Evolutionary conservation across 1,140 invertebrate species (phyloP), one percentile per base, ranked within the genome.

Genomic region (Anoplophora glabripennis): DNA sequence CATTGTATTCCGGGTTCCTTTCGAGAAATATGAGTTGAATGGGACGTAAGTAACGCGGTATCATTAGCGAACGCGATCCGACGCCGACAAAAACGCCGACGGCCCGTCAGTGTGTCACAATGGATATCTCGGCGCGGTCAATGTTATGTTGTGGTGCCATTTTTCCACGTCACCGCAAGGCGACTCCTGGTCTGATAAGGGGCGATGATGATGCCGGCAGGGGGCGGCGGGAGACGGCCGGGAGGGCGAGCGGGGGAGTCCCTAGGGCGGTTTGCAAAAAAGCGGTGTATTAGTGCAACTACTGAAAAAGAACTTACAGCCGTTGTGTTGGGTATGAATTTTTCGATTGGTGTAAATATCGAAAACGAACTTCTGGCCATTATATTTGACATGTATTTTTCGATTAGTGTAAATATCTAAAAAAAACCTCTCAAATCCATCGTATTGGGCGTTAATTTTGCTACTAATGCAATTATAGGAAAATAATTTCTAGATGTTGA

Each of bases 101-200:
- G 59, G 53, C 54, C 58, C 57, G 45, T 65, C 59, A 65, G 52
- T 56, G 62, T 57, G 65, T 68, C 68, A 72, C 71, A 72, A 72
- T 72, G 63, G 71, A 72, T 71, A 66, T 70, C 69, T 69, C 59
- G n/a, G 59, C 61, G 63, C 71, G 69, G 71, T 71, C 71, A 72
- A 70, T 72, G 71, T 72, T 71, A 72, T 72, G 71, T 71, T 71
- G 67, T 68, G 69, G 61, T 70, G 71, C 68, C 63, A 72, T 72
- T 72, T 72, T 72, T 72, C 71, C 69, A 72, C 71, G 71, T 72
- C 71, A 72, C 67, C 66, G 65, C 68, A 71, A 71, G 71, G 71
- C 71, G 71, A 71, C 71, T 68, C 68, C 70, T 67, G 65, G 71
- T 68, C 69, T 71, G 71, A 72, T 72, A 72, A 72, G 67, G 64